Evolutionary conservation across 1,140 invertebrate species (phyloP), one percentile per base, ranked within the genome.

Genomic region (Diachasma alloeum): DNA sequence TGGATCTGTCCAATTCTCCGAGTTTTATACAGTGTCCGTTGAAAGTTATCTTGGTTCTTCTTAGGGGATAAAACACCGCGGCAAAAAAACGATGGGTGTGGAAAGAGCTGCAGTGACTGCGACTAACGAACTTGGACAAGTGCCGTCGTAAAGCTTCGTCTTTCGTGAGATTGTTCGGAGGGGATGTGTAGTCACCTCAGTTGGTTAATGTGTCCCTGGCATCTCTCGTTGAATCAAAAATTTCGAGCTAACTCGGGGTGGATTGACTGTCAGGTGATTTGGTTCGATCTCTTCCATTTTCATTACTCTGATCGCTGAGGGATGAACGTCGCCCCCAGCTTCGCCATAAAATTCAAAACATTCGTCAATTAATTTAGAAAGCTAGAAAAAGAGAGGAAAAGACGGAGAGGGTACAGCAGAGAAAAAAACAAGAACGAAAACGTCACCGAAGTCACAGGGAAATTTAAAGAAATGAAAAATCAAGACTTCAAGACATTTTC

Each of bases 61-160:
- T 36, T 10, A 17, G n/a, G 15, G 36, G 36, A 68, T 39, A 68
- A 68, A 68, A 68, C n/a, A 17, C 31, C 22, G 17, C 1, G 26
- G n/a, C 11, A 37, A 39, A 19, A 19, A 39, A 13, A 19, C 26
- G 36, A 17, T 17, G n/a, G 66, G 8, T 39, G 4, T 26, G 13
- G 63, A 66, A 39, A 68, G 36, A 37, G 66, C 36, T 37, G 13
- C 15, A 68, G 26, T 39, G 4, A 68, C 66, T 63, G 59, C 24
- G n/a, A 68, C 66, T 68, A 68, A 68, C 36, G 66, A 68, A 68
- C 66, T 68, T 68, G 66, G 66, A 39, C 66, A 68, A 68, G 66
- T 68, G 31, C 66, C 6, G 59, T 68, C 66, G 31, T 68, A 68
- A 68, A 68, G 36, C 66, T 68, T n/a, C 31, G n/a, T 15, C 36